phyloP scores from a whole-genome alignment of 2,888 invertebrate genomes.

The Buathra laborator region DNA sequence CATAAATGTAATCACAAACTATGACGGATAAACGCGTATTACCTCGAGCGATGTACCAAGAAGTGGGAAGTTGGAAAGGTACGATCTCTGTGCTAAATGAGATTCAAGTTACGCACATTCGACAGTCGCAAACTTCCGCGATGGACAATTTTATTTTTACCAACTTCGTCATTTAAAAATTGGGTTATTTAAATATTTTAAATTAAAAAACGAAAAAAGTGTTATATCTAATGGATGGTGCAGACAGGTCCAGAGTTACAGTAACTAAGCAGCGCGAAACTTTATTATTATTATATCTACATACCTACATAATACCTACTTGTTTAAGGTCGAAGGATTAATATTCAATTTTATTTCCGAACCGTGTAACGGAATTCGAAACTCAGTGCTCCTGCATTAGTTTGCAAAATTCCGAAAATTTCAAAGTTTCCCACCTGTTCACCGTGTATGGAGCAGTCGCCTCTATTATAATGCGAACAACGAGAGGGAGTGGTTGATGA shows the following conservation, averaged over 20 bases:
- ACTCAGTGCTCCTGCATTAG: constrained; percentile 34
- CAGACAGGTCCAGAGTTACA: not conserved
- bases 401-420: constrained; percentile 58
- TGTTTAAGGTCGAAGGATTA: constrained; percentile 49
- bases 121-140: not conserved
- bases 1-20: not conserved
- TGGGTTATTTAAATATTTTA: not conserved
- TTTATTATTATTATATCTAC: not conserved
- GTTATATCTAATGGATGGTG: not conserved
- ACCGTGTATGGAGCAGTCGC: not conserved
- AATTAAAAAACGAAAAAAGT: not conserved
- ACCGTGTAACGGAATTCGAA: constrained; percentile 23
- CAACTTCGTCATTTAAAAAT: no score
- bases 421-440: constrained; percentile 32
- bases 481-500: constrained; percentile 20
- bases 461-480: constrained; percentile 49
- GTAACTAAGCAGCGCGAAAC: not conserved
- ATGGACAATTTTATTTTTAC: no score
- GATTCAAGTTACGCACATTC: not conserved
- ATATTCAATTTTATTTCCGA: constrained; percentile 54
- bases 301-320: constrained; percentile 12
- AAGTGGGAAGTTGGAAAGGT: not conserved
- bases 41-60: not conserved
- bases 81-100: not conserved
- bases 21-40: not conserved